phyloP scores from a whole-genome alignment of 2,113 vertebrate genomes.

The Ciconia maguari region DNA sequence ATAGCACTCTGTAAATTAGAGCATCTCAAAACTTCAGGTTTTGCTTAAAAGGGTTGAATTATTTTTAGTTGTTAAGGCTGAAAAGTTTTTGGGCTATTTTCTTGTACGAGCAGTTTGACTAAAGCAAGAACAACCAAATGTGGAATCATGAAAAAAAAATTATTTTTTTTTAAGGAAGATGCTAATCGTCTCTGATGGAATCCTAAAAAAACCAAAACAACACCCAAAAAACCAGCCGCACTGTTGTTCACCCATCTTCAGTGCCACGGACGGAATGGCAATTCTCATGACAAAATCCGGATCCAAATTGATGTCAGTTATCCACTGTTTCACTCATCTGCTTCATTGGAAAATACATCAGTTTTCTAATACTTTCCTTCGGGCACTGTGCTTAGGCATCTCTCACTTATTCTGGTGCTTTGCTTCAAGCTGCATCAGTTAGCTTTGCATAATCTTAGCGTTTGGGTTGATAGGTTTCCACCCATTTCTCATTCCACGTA shows the following conservation, averaged over 20 bases:
- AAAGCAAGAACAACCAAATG: not conserved
- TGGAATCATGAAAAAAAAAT: not conserved
- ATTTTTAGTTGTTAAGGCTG: not conserved
- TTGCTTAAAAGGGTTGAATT: not conserved
- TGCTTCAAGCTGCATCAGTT: not conserved
- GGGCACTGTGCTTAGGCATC: not conserved
- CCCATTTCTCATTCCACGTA: rapidly evolving
- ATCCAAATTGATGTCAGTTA: not conserved
- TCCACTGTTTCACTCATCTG: not conserved
- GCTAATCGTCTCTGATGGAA: not conserved
- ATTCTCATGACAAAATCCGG: not conserved
- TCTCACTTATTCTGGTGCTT: not conserved
- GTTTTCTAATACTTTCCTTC: not conserved
- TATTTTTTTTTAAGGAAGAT: not conserved
- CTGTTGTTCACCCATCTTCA: not conserved
- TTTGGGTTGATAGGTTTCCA: not conserved
- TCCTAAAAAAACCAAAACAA: not conserved
- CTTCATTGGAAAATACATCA: not conserved
- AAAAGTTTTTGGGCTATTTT: not conserved
- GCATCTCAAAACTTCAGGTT: not conserved
- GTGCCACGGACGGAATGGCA: rapidly evolving
- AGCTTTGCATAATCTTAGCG: not conserved
- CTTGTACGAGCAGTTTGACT: not conserved
- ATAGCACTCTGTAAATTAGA: not conserved
- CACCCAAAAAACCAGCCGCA: not conserved